Percentiles rank a stretch among this genome's conserved stretches.
phyloP scores from a whole-genome alignment of 2,797 vertebrate species.

The Hafferia zeledoni region DNA sequence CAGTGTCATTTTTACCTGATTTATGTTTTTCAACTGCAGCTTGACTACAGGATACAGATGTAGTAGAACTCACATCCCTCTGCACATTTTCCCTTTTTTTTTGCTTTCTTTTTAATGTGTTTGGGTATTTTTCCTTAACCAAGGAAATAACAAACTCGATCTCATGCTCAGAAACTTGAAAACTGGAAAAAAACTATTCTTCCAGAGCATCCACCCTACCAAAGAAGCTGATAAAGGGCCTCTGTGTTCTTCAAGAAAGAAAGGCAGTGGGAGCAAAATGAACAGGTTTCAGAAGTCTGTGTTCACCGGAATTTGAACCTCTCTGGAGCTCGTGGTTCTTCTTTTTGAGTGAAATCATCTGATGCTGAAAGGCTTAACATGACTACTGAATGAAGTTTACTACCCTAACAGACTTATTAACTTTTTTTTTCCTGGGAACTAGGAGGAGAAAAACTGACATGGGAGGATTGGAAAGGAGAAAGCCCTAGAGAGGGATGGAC shows the following conservation, averaged over 20 bases:
- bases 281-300: background rate
- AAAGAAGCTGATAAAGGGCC: background rate
- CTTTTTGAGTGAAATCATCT: background rate
- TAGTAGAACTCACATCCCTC: background rate
- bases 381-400: background rate
- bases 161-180: background rate
- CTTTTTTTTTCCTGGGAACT: background rate
- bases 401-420: background rate
- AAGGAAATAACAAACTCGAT: background rate
- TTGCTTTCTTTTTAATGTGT: background rate
- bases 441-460: background rate
- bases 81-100: background rate
- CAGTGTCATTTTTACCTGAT: background rate
- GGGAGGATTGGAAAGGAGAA: background rate
- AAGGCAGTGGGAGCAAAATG: rapidly evolving
- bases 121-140: rapidly evolving
- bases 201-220: background rate
- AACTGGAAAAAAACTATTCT: background rate
- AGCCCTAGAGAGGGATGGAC: background rate
- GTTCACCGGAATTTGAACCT: background rate
- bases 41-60: background rate
- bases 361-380: background rate
- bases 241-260: background rate
- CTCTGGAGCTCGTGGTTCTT: background rate
- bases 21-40: background rate